Percentiles rank a stretch among this genome's conserved stretches.
Evolutionary conservation across 2,888 invertebrate species (phyloP).

Genomic region (Coronaproctus castanopsis): DNA sequence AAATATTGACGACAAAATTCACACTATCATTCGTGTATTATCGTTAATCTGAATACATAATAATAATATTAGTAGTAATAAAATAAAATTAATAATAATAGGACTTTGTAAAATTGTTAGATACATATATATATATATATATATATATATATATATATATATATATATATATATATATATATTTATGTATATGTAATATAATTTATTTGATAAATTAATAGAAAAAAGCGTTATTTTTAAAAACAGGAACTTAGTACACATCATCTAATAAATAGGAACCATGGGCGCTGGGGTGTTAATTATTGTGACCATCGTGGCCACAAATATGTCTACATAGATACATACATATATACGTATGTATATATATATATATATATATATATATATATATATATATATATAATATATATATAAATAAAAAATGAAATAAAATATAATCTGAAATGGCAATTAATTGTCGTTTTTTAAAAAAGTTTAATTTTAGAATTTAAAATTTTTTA

Average conservation of each 20-base stretch:
- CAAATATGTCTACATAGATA: background rate
- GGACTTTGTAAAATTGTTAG: too few relatives aligned
- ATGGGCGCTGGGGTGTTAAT: slow-evolving; percentile 25
- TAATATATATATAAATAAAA: too few relatives aligned
- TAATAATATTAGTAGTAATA: background rate
- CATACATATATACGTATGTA: background rate
- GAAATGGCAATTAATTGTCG: too few relatives aligned
- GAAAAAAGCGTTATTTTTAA: slow-evolving; percentile 16
- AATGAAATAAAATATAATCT: too few relatives aligned
- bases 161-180: too few relatives aligned
- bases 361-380: background rate
- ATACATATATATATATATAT: too few relatives aligned
- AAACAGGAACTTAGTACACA: slow-evolving; percentile 27
- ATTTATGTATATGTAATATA: too few relatives aligned
- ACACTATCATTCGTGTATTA: background rate
- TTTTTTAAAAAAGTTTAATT: too few relatives aligned
- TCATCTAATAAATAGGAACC: slow-evolving; percentile 28
- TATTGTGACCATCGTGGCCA: slow-evolving; percentile 9
- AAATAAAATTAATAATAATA: background rate
- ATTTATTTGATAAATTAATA: slow-evolving; percentile 3
- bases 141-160: too few relatives aligned
- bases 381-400: too few relatives aligned
- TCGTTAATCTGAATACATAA: background rate
- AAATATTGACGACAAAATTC: too few relatives aligned
- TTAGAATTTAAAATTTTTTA: too few relatives aligned